phyloP scores from a whole-genome alignment of 1,140 invertebrate species.

The Platorchestia sp. region DNA sequence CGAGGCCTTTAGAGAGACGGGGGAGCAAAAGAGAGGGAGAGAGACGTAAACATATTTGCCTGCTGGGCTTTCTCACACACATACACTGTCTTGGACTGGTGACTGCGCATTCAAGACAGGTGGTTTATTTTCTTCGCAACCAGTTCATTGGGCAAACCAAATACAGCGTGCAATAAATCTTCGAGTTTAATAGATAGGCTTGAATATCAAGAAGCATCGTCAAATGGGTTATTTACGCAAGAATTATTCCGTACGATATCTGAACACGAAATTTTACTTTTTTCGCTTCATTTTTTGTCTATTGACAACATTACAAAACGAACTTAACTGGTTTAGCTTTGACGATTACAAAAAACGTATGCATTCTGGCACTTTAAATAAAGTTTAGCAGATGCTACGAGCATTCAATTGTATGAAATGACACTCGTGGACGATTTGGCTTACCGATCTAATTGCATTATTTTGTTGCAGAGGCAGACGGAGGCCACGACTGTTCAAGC shows the following conservation, averaged over 20 bases:
- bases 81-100: not conserved
- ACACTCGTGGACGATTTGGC: not conserved
- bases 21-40: not conserved
- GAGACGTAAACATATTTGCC: constrained; percentile 29
- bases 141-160: not conserved
- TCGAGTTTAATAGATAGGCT: not conserved
- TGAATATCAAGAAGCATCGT: not conserved
- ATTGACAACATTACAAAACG: not conserved
- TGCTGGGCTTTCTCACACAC: constrained; percentile 21
- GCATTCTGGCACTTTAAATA: not conserved
- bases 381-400: not conserved
- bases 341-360: not conserved
- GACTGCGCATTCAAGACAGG: not conserved
- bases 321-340: not conserved
- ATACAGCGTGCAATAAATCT: not conserved
- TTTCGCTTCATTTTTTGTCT: not conserved
- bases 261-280: not conserved
- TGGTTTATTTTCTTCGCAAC: not conserved
- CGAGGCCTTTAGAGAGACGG: not conserved
- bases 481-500: constrained; percentile 79
- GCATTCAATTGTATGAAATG: not conserved
- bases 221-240: not conserved
- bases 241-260: not conserved
- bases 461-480: constrained; percentile 74
- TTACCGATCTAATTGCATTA: not conserved